Base-by-base conservation (phyloP, 2,888 invertebrate genomes). In the Xanthia togata region DNA sequence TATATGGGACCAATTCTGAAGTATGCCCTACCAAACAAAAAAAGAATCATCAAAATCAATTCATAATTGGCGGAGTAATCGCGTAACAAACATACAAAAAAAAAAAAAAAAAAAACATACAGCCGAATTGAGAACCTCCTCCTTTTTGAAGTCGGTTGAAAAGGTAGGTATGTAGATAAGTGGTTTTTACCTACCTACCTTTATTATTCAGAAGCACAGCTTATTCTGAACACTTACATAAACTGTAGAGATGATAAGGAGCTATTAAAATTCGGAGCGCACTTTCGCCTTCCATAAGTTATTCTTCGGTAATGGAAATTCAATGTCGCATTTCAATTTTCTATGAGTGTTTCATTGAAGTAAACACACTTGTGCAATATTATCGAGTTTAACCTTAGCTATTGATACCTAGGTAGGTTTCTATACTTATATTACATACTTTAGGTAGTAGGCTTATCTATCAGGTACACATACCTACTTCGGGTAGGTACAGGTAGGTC, bases 301-400 rank as follows among this genome's bases (percentile, higher is more conserved):
- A 90, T 91, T 91, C 86, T 55, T 82, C 83, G 81, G 76, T 92
- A 92, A 93, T 93, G 92, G 92, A 92, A 89, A 87, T 90, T 89
- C 89, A 87, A 87, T 92, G 93, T 93, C 86, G 79, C 79, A 82
- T 78, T 77, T 83, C 64, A 84, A 83, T 86, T 85, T 86, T 84
- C 70, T 76, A 85, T 68, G 70, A 78, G 79, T 78, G 53, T 78
- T 87, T 78, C 67, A 73, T 76, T 86, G 75, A 81, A 65, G 62
- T 81, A 76, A 83, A 86, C 50, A 81, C 76, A 57, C 63, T 86
- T 76, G 74, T 57, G 74, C 74, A 78, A 75, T 78, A 79, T 68
- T 81, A 81, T 64, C 57, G 70, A 83, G 62, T 81, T 64, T 64
- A 63, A 73, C 50, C 73, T 76, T 63, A n/a, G 17, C 31, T n/a